phyloP scores from a whole-genome alignment of 2,797 vertebrate species.

The Chelonia mydas region DNA sequence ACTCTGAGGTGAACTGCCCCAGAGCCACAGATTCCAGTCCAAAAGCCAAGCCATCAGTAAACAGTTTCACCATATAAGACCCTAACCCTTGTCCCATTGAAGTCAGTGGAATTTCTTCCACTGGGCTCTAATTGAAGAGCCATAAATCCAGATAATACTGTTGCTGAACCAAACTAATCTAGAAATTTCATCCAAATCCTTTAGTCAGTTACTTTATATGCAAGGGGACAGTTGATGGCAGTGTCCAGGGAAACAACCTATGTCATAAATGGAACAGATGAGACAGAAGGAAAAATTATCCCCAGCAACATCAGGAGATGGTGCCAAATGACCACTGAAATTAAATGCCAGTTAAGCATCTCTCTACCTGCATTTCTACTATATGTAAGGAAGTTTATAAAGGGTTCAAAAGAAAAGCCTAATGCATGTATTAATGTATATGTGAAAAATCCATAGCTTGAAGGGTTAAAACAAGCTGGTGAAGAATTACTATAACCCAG shows the following conservation, averaged over 20 bases:
- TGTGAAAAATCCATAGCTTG: background rate
- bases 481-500: conserved; percentile 8
- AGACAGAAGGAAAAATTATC: rapidly evolving
- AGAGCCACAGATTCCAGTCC: background rate
- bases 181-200: background rate
- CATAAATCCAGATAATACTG: background rate
- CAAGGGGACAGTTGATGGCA: background rate
- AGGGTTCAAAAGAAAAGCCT: background rate
- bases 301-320: background rate
- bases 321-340: background rate
- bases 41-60: too few species aligned
- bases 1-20: background rate
- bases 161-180: background rate
- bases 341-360: background rate
- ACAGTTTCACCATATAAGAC: background rate
- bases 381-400: background rate
- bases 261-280: background rate
- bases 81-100: background rate
- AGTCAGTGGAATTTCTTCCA: background rate
- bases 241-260: too few species aligned
- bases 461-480: background rate
- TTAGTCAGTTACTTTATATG: background rate
- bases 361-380: background rate
- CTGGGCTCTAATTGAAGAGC: background rate
- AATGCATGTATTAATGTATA: background rate